phyloP scores from a whole-genome alignment of 1,140 invertebrate species.

The Drosophila repleta region DNA sequence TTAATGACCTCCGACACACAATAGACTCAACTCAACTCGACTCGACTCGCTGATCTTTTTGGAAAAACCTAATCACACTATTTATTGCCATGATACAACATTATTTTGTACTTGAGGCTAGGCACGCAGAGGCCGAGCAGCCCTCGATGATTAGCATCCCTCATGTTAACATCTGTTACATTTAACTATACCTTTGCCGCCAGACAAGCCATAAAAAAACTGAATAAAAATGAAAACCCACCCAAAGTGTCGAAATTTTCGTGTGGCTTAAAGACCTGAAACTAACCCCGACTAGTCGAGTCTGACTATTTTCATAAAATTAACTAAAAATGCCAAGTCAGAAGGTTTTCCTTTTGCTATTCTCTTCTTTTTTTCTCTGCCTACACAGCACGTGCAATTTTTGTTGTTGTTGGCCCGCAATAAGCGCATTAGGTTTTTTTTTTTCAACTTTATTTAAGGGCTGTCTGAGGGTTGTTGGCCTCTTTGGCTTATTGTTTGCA shows the following conservation, averaged over 20 bases:
- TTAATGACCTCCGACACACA: conserved; percentile 16
- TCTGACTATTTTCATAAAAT: conserved; percentile 27
- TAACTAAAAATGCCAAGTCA: conserved; percentile 36
- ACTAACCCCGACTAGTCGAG: conserved; percentile 34
- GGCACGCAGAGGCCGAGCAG: conserved; percentile 37
- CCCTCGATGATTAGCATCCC: conserved; percentile 76
- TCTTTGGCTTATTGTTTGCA: conserved; percentile 71
- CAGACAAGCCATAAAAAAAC: conserved; percentile 25
- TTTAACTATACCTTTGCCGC: conserved; percentile 65
- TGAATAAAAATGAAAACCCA: conserved; percentile 22
- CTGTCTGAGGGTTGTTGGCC: conserved; percentile 51
- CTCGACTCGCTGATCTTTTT: conserved; percentile 4
- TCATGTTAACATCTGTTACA: conserved; percentile 82
- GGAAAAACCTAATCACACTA: conserved; percentile 73
- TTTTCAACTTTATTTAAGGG: conserved; percentile 4
- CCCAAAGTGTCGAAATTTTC: conserved; percentile 53
- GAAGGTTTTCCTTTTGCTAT: conserved; percentile 13
- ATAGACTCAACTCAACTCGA: conserved; percentile 19
- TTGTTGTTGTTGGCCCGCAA: conserved; percentile 54
- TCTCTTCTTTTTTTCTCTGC: not conserved
- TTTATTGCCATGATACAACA: conserved; percentile 83
- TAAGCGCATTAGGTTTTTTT: conserved; percentile 74
- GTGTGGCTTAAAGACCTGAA: conserved; percentile 52
- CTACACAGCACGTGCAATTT: conserved; percentile 77
- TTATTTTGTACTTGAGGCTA: conserved; percentile 65